Evolutionary conservation across 2,888 invertebrate genomes (phyloP).

Genomic region (Acronicta psi): DNA sequence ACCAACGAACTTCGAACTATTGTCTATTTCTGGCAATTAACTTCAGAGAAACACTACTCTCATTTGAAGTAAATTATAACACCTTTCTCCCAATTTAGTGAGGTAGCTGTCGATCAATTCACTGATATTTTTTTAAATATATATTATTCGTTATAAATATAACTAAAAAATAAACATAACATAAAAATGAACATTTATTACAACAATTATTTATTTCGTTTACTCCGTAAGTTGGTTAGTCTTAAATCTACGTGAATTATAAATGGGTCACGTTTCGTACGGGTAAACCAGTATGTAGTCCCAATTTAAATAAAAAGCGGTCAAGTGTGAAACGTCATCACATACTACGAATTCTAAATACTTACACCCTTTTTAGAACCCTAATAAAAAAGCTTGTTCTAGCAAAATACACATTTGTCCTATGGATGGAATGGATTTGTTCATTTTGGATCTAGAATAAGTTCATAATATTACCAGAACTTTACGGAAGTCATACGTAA

Average conservation of each 20-base stretch:
- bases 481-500: slow-evolving; percentile 40
- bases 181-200: no score
- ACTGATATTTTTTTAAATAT: no score
- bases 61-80: no score
- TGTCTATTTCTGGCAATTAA: no score
- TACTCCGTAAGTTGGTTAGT: slow-evolving; percentile 47
- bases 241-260: slow-evolving; percentile 58
- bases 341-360: slow-evolving; percentile 25
- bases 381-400: slow-evolving; percentile 32
- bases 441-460: slow-evolving; percentile 33
- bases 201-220: slow-evolving; percentile 39
- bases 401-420: slow-evolving; percentile 38
- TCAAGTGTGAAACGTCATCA: slow-evolving; percentile 44
- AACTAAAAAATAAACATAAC: slow-evolving; percentile 5
- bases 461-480: slow-evolving; percentile 44
- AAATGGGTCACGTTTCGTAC: slow-evolving; percentile 60
- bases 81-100: no score
- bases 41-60: no score
- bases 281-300: slow-evolving; percentile 56
- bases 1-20: no score
- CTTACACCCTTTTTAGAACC: slow-evolving; percentile 22
- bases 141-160: background rate
- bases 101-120: no score
- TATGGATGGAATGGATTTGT: slow-evolving; percentile 25
- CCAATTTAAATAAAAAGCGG: slow-evolving; percentile 63